phyloP scores from a whole-genome alignment of 2,113 vertebrate species.

The Ciconia boyciana region DNA sequence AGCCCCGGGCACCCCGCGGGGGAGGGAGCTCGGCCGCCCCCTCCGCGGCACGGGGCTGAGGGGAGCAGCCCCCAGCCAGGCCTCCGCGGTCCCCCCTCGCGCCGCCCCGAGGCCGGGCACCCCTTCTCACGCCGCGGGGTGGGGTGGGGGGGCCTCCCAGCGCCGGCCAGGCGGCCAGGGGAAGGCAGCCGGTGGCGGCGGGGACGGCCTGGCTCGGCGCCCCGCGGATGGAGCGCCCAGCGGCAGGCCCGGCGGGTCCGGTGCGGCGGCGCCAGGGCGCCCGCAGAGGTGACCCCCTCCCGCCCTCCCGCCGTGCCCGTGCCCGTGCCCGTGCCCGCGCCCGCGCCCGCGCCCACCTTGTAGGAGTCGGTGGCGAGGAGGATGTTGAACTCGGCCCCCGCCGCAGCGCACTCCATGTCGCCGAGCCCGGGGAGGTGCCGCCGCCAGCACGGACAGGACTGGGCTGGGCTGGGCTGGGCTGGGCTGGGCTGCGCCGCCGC shows the following conservation, averaged over 20 bases:
- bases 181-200: not conserved
- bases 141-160: not conserved
- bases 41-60: not conserved
- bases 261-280: not conserved
- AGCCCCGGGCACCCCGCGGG: no score
- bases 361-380: conserved; percentile 92
- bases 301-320: not conserved
- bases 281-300: not conserved
- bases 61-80: not conserved
- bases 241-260: not conserved
- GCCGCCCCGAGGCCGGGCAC: not conserved
- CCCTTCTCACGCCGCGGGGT: not conserved
- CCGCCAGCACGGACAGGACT: conserved; percentile 30
- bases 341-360: conserved; percentile 78
- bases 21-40: not conserved
- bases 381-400: conserved; percentile 86
- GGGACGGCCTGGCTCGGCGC: not conserved
- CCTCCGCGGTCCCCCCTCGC: not conserved
- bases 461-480: not conserved
- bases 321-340: not conserved
- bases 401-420: conserved; percentile 86
- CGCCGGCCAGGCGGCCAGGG: no score
- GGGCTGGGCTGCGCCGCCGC: not conserved
- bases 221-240: not conserved
- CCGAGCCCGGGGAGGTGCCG: not conserved